Evolutionary conservation across 2,797 vertebrate genomes (phyloP), one percentile per base, ranked within the genome.

Genomic region (Eutrigla gurnardus): DNA sequence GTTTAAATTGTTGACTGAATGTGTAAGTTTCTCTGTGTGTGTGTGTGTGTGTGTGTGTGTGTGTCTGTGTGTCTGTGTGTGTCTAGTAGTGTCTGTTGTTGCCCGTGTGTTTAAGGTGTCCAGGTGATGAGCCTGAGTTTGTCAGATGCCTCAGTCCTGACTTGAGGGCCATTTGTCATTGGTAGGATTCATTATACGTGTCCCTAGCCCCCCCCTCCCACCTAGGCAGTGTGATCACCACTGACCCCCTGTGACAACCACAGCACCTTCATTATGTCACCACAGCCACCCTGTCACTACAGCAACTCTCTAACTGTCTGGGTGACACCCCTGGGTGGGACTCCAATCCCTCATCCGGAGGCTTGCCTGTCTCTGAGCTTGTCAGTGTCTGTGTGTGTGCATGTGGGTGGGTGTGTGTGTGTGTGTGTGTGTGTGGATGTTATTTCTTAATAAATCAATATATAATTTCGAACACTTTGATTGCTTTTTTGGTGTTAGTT

Each of bases 231-330:
- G 97, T 97, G 97, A 98, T 97, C 97, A 97, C 95, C 90, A 92
- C 95, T 98, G 97, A 99, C 97, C 97, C 96, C 96, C 94, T 86
- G 94, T 97, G 97, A 98, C 97, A 98, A 95, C 95, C 96, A 95
- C 96, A 95, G 96, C 96, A 97, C 97, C 97, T 99, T 97, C 98
- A 99, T 99, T 99, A 99, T 99, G 97, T 99, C 96, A 96, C 95
- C 92, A 92, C 93, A 89, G 95, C 96, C 95, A 93, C 96, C 95
- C 96, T 98, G 97, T 98, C 97, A 98, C 95, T 95, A 93, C 93
- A 85, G 89, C 95, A 95, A 96, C 96, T 96, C 96, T 96, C 96
- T 96, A 97, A 98, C 97, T 96, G 96, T 99, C 96, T 97, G 94
- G 96, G 94, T 95, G 94, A 97, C 97, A 91, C 96, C 95, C 93